Percentiles rank a stretch among this genome's conserved stretches.
phyloP scores from a whole-genome alignment of 2,113 vertebrate species.

The Zosterops japonicus region DNA sequence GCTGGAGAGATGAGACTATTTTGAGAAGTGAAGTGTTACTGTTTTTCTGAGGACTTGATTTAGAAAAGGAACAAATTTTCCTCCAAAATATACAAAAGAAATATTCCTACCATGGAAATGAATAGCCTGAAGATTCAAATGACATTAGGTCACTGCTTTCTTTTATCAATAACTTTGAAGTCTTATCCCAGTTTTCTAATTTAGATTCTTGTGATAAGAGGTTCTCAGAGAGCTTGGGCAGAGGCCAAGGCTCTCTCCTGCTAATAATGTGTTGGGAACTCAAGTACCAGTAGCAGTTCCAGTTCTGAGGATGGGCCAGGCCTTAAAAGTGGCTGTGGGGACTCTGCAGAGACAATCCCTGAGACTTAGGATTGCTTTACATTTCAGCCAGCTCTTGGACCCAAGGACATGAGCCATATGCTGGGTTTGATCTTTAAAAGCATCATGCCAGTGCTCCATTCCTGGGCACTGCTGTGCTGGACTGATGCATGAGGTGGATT shows the following conservation, averaged over 20 bases:
- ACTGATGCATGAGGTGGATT: rapidly evolving
- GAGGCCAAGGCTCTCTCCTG: not conserved
- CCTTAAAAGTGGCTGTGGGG: not conserved
- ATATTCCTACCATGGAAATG: not conserved
- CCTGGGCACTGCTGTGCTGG: not conserved
- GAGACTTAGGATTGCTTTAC: not conserved
- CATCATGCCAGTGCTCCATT: rapidly evolving
- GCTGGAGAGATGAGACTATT: not conserved
- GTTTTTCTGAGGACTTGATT: not conserved
- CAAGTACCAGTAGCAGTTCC: not conserved
- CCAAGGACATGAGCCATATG: rapidly evolving
- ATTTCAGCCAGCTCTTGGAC: not conserved
- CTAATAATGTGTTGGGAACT: not conserved
- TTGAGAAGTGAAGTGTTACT: not conserved
- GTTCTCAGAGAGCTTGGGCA: not conserved
- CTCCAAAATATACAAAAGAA: not conserved
- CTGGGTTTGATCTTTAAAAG: not conserved
- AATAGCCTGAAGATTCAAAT: not conserved
- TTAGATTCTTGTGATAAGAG: conserved; percentile 43
- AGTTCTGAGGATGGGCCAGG: not conserved
- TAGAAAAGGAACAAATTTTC: not conserved
- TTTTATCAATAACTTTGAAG: conserved; percentile 60
- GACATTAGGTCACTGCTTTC: conserved; percentile 38
- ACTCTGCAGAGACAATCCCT: not conserved
- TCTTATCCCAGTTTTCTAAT: conserved; percentile 44